Evolutionary conservation across 2,888 invertebrate species (phyloP), one percentile per base, ranked within the genome.

Genomic region (Adineta ricciae): DNA sequence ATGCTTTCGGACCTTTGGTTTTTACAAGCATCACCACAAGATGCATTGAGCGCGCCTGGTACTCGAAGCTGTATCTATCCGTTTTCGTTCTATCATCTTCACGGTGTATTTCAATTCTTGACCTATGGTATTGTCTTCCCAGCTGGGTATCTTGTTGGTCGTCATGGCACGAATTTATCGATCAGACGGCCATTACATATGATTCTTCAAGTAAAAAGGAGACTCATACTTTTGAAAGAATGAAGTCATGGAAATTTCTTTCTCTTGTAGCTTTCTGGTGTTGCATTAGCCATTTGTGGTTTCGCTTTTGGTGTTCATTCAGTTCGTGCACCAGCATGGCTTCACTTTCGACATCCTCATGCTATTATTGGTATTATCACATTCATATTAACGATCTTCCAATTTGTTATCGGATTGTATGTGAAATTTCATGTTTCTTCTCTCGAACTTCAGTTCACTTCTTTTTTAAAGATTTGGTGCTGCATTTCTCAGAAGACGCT

Each of bases 71-170:
- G 78, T 78, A 41, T 78, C 24, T 78, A 78, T 78, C 78, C 78
- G 41, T 78, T 78, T 78, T 78, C 78, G 14, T 78, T 36, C 32
- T 78, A 78, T 78, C 78, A 78, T 78, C 78, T 78, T 9, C 78
- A 78, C 41, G 78, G 78, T 41, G 41, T 78, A 78, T 78, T 78
- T 78, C 78, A 78, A 41, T 78, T 78, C 41, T 78, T 78, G 38
- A n/a, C 78, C 1, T 78, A 78, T 24, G 78, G 78, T 38, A 14
- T 78, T 1, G 41, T 78, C 9, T 78, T 78, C 41, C 78, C 78
- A 24, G 21, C 41, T 78, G 78, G 78, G 38, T 78, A 41, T 78
- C 1, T 78, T 14, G 78, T 78, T 78, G 78, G 78, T n/a, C 78
- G 78, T 36, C 78, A 78, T 78, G 78, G 9, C 14, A 2, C 2